Conservation (phyloP, 1,140 invertebrate species). For the Aphaenogaster ashmeadi region DNA sequence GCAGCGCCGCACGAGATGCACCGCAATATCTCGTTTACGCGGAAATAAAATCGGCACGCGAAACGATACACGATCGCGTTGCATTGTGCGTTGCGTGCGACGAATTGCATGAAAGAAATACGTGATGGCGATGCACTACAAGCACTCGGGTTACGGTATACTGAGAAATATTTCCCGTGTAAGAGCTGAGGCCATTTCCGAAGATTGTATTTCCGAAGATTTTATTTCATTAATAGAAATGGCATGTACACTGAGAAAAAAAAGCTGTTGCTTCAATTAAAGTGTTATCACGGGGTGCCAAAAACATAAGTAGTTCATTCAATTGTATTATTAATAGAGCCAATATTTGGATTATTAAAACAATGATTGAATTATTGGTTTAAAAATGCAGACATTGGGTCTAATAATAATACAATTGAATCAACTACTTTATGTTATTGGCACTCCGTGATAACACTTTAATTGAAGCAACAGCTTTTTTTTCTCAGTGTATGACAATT, state of each 20-base stretch:
- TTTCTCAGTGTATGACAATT: background rate
- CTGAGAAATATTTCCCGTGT: background rate
- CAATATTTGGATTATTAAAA: too few species aligned
- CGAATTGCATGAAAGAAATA: constrained; percentile 15
- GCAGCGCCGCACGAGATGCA: background rate
- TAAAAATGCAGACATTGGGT: too few species aligned
- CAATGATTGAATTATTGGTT: too few species aligned
- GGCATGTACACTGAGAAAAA: too few species aligned
- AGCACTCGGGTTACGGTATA: background rate
- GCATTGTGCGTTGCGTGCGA: constrained; percentile 23
- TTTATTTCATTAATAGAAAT: background rate
- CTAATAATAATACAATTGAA: too few species aligned
- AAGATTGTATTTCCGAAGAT: background rate
- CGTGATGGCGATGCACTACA: background rate
- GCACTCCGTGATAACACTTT: too few species aligned
- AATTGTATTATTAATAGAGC: too few species aligned
- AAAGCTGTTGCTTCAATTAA: too few species aligned
- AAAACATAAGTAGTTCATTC: too few species aligned
- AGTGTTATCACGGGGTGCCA: too few species aligned
- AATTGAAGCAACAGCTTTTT: too few species aligned
- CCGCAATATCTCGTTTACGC: constrained; percentile 34
- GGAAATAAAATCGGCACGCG: constrained; percentile 41
- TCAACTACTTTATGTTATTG: too few species aligned
- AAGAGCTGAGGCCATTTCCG: background rate
- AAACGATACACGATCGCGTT: constrained; percentile 36